Evolutionary conservation across 2,113 vertebrate genomes (phyloP).

Genomic region (Grammomys dolichurus): DNA sequence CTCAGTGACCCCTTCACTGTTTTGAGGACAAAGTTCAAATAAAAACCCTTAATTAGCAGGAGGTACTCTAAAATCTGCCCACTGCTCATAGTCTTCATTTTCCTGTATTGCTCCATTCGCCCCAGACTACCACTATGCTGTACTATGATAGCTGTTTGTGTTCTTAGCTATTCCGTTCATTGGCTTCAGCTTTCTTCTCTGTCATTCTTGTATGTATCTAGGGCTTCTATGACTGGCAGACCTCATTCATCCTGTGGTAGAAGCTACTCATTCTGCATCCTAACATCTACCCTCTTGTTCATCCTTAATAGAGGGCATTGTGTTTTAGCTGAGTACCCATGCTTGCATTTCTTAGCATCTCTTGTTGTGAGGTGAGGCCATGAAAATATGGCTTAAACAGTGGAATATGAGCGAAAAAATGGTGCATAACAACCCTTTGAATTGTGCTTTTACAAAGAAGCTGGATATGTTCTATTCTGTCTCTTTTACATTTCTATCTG

Average conservation of each 20-base stretch:
- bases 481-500: constrained; percentile 2
- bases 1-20: not conserved
- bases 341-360: not conserved
- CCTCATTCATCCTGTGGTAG: not conserved
- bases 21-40: constrained; percentile 7
- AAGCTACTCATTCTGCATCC: constrained; percentile 22
- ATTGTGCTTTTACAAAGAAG: constrained; percentile 8
- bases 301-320: constrained; percentile 27
- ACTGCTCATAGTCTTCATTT: constrained; percentile 27
- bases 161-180: not conserved
- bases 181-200: not conserved
- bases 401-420: constrained; percentile 20
- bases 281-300: not conserved
- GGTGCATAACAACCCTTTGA: not conserved
- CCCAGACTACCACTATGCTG: not conserved
- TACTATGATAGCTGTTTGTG: not conserved
- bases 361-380: not conserved
- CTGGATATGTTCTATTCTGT: not conserved
- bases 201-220: not conserved
- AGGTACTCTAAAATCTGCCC: not conserved
- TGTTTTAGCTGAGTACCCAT: not conserved
- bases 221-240: not conserved
- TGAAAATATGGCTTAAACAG: constrained; percentile 31
- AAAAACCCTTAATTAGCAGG: constrained; percentile 14
- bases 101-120: not conserved